Base-by-base conservation (phyloP, 2,888 invertebrate species). In the Stenodera caucasica region DNA sequence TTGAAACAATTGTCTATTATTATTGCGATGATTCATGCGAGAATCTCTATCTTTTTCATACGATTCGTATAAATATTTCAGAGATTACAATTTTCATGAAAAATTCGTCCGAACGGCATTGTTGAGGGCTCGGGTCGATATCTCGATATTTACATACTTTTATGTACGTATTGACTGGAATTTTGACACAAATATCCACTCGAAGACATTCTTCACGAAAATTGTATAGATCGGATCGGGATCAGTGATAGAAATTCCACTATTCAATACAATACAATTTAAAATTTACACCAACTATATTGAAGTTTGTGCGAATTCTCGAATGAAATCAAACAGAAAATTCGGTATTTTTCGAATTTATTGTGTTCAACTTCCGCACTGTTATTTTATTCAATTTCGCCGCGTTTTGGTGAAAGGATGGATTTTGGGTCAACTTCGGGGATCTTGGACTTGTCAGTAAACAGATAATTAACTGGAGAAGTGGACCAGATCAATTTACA, bases 221-320 rank as follows among this genome's bases (percentile, higher is more conserved):
- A 51, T 8, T 59, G 6, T 40, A 18, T 40, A 21, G 21, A 59
- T 52, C 40, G 51, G 59, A 59, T 52, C 49, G 52, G 45, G 30
- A 14, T 40, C 40, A 59, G 55, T 51, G 40, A 59, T 59, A 55
- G 59, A 55, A 59, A 55, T 59, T 51, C 54, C n/a, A n/a, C n/a
- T n/a, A n/a, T n/a, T n/a, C n/a, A n/a, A n/a, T n/a, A n/a, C n/a
- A n/a, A n/a, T n/a, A n/a, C n/a, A n/a, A n/a, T n/a, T n/a, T n/a
- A n/a, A n/a, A n/a, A n/a, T n/a, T n/a, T n/a, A n/a, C n/a, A n/a
- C n/a, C n/a, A n/a, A n/a, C n/a, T n/a, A n/a, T n/a, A n/a, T n/a
- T n/a, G n/a, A n/a, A n/a, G n/a, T n/a, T n/a, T n/a, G n/a, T n/a
- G n/a, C n/a, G n/a, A n/a, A n/a, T n/a, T n/a, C n/a, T n/a, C n/a